These are phyloP conservation scores for Cettia cetti DNA, from an alignment of 2,113 vertebrate species.

Conservation along the genomic window DNA sequence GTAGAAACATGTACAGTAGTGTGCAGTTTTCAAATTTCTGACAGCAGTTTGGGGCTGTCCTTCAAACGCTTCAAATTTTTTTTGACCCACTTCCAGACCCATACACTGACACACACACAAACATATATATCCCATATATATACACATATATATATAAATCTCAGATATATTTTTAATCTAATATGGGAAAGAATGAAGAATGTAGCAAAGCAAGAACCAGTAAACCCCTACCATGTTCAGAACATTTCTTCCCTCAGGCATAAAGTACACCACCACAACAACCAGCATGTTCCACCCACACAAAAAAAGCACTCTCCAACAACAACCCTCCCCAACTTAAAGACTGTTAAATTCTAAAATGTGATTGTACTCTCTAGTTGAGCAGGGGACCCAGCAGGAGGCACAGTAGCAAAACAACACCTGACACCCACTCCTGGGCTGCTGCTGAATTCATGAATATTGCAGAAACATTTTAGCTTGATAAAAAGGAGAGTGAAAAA, in stretches of 20 bases:
- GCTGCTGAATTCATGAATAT: constrained; percentile 43
- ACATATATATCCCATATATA: not conserved
- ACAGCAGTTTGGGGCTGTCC: not conserved
- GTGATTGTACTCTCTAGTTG: not conserved
- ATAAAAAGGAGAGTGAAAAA: constrained; percentile 14
- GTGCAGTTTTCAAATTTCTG: not conserved
- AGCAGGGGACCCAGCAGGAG: constrained; percentile 6
- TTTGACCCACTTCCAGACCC: not conserved
- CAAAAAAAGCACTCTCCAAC: not conserved
- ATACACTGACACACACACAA: not conserved
- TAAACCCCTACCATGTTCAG: not conserved
- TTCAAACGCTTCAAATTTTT: not conserved
- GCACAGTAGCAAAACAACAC: constrained; percentile 21
- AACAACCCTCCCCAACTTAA: not conserved
- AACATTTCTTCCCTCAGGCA: not conserved
- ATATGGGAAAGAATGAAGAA: not conserved
- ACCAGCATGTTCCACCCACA: not conserved
- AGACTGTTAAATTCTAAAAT: not conserved
- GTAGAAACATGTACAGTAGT: not conserved
- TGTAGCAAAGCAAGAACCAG: not conserved
- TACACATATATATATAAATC: no score
- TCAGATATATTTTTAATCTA: not conserved
- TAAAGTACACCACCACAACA: not conserved
- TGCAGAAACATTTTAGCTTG: constrained; percentile 15
- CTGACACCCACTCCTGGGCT: constrained; percentile 38